Base-by-base conservation (phyloP, 1,140 invertebrate genomes). In the Saxidomus purpurata region DNA sequence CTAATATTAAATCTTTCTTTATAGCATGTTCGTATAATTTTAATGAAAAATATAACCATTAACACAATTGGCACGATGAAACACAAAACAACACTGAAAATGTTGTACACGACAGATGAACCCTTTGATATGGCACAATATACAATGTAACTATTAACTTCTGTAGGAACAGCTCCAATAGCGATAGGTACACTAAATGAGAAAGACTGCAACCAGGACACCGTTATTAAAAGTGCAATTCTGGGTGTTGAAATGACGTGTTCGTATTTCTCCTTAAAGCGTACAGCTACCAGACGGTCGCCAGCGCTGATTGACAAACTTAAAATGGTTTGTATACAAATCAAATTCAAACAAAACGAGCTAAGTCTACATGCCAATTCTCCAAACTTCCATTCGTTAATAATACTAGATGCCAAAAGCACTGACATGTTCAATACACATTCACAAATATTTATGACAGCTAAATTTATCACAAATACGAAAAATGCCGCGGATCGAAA, bases 381-480 rank as follows among this genome's bases (percentile, higher is more conserved):
- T 28, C 91, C 92, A 67, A 93, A 93, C 13, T 88, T 84, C 93
- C 92, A 94, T 36, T 87, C 84, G 9, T 80, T 85, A 1, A 90
- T 79, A 31, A 93, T 95, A 13, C 94, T 96, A 9, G 95, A 93
- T 28, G 95, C 96, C 19, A 96, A 93, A 13, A 96, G 95, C 91
- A 96, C 93, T 85, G 96, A 94, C 87, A 95, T 94, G 89, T 95
- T 95, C n/a, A 94, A 61, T 6, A 93, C 22, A 89, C 93, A 93
- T 76, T 95, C 93, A 15, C 92, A 76, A 0, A 95, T 77, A 55
- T 94, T 93, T 40, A 93, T 86, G 0, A 93, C 84, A 6, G 93
- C 93, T 71, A 94, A 40, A 86, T 94, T 94, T 19, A 94, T 79
- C 25, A 94, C 90, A 43, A 93, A 76, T n/a, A 95, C 59, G 81